A percentile compares a stretch with the other conserved stretches of the same genome.
Evolutionary conservation across 2,797 vertebrate genomes (phyloP).

Genomic region (Scyliorhinus canicula): DNA sequence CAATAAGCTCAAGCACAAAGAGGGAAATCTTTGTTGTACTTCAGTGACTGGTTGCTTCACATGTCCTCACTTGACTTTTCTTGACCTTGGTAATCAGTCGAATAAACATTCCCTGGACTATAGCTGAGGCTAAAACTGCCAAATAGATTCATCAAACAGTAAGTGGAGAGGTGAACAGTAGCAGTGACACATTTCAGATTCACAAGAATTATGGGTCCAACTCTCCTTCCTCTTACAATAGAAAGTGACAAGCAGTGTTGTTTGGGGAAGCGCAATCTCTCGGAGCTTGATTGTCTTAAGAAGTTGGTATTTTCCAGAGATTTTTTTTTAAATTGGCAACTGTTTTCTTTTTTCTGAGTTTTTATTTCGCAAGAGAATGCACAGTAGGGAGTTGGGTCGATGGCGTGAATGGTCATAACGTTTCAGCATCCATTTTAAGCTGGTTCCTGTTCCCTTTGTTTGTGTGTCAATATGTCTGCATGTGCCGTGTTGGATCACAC

Average conservation of each 20-base stretch:
- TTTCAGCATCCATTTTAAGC: background rate
- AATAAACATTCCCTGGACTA: background rate
- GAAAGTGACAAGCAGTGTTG: background rate
- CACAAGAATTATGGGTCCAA: background rate
- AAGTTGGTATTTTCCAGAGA: background rate
- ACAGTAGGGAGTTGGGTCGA: background rate
- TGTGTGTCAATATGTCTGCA: background rate
- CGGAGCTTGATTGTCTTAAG: background rate
- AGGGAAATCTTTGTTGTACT: background rate
- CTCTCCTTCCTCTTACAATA: background rate
- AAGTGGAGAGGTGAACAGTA: background rate
- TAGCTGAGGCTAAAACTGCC: background rate
- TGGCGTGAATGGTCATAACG: background rate
- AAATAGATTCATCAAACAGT: background rate
- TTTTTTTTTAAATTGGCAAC: background rate
- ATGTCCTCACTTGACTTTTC: slow-evolving; percentile 1
- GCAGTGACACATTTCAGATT: background rate
- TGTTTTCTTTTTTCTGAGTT: background rate
- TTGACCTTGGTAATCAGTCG: background rate
- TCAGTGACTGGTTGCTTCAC: background rate
- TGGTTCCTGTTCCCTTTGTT: background rate
- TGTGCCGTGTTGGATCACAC: background rate
- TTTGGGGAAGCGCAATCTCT: background rate
- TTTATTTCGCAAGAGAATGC: background rate
- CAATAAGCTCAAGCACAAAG: background rate